A percentile compares a stretch with the other conserved stretches of the same genome.
Evolutionary conservation across 2,888 invertebrate genomes (phyloP).

Genomic region (Mesochorus sp.): DNA sequence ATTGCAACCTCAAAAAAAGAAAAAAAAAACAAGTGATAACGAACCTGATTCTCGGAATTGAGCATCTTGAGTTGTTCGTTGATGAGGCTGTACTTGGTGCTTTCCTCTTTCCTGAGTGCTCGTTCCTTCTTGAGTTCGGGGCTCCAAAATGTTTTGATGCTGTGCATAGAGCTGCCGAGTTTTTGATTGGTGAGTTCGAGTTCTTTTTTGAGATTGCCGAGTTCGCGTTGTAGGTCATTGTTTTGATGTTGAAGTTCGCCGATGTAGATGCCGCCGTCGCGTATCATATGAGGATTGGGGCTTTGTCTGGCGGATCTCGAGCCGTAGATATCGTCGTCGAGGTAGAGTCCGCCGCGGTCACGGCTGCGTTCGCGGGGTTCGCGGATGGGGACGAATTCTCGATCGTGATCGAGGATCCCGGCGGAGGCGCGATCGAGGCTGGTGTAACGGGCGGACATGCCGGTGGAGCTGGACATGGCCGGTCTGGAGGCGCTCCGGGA

Average conservation of each 20-base stretch:
- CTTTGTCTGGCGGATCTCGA: constrained; percentile 87
- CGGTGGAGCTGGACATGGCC: constrained; percentile 82
- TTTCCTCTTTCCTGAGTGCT: constrained; percentile 97
- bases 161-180: constrained; percentile 99
- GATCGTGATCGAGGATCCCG: constrained; percentile 90
- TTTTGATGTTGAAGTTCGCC: constrained; percentile 97
- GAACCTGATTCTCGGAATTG: constrained; percentile 98
- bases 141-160: constrained; percentile 99
- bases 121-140: constrained; percentile 99
- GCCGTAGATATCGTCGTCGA: constrained; percentile 88
- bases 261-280: constrained; percentile 87
- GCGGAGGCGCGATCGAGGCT: constrained; percentile 87
- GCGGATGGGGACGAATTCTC: constrained; percentile 93
- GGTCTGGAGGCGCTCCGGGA: constrained; percentile 92
- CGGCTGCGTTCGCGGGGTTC: constrained; percentile 88
- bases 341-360: constrained; percentile 86
- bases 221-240: constrained; percentile 96
- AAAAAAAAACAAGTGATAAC: constrained; percentile 55
- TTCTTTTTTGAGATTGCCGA: constrained; percentile 95
- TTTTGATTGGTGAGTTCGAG: constrained; percentile 98
- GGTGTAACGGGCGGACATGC: constrained; percentile 85
- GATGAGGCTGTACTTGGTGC: constrained; percentile 97
- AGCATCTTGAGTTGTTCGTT: constrained; percentile 98
- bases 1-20: background rate
- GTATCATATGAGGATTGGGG: constrained; percentile 86